phyloP scores from a whole-genome alignment of 2,888 invertebrate species.

The Drosophila subquinaria region DNA sequence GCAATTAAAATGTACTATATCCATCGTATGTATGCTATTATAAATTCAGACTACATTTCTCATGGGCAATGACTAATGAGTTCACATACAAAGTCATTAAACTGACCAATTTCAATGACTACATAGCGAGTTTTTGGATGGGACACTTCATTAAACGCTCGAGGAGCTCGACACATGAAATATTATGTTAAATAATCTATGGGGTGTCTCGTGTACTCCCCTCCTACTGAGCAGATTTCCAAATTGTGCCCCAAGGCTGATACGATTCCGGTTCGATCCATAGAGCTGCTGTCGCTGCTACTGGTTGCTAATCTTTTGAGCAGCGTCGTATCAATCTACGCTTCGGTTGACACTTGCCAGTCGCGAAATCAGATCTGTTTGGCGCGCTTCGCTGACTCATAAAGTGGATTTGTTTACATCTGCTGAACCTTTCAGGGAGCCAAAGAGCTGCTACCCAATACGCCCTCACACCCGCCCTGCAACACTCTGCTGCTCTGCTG shows the following conservation, averaged over 20 bases:
- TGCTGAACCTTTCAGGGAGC: slow-evolving; percentile 16
- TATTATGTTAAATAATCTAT: slow-evolving; percentile 45
- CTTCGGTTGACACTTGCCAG: slow-evolving; percentile 62
- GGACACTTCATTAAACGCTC: slow-evolving; percentile 26
- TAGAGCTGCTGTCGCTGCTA: slow-evolving; percentile 25
- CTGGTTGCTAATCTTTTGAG: slow-evolving; percentile 57
- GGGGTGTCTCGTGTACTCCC: slow-evolving; percentile 10
- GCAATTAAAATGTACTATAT: slow-evolving; percentile 39
- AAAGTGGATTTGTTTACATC: slow-evolving; percentile 53
- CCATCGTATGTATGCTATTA: slow-evolving; percentile 23
- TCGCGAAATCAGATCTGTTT: slow-evolving; percentile 65
- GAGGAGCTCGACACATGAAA: slow-evolving; percentile 34
- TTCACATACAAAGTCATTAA: slow-evolving; percentile 65
- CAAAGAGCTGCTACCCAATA: slow-evolving; percentile 7
- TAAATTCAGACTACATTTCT: slow-evolving; percentile 39
- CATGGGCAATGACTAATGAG: slow-evolving; percentile 68
- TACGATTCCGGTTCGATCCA: slow-evolving; percentile 41
- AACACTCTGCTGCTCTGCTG: slow-evolving; percentile 41
- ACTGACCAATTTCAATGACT: slow-evolving; percentile 66
- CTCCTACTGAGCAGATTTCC: slow-evolving; percentile 25
- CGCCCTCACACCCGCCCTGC: background rate
- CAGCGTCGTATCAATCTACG: slow-evolving; percentile 60
- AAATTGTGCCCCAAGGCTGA: slow-evolving; percentile 41
- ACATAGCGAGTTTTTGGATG: slow-evolving; percentile 17
- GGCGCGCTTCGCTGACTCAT: slow-evolving; percentile 64